These are phyloP conservation scores for Pseudochirops cupreus DNA, from an alignment of 2,797 vertebrate species.

Conservation along the genomic window DNA sequence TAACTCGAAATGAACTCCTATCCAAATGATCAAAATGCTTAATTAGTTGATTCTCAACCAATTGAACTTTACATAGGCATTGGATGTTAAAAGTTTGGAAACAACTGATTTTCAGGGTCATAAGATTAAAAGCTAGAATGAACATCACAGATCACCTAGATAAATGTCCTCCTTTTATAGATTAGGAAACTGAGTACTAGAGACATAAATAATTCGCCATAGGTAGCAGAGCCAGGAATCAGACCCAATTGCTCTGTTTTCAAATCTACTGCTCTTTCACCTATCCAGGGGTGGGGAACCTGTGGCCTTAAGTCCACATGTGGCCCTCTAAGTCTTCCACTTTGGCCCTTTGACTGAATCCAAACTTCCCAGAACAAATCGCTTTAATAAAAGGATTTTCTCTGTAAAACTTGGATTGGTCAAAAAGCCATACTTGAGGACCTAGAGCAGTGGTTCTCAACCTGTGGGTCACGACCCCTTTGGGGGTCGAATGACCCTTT, in stretches of 20 bases:
- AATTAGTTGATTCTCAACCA: neutral
- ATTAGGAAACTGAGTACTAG: neutral
- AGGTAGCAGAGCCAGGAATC: neutral
- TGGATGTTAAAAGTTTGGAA: neutral
- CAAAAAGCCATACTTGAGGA: no score
- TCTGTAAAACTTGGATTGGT: no score
- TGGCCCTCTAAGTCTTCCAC: no score
- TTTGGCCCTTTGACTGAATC: no score
- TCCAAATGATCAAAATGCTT: neutral
- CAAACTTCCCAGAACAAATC: no score
- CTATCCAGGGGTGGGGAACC: neutral
- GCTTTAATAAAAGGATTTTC: no score
- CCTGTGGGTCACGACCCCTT: no score
- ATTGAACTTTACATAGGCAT: neutral
- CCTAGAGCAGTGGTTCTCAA: no score
- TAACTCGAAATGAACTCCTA: neutral
- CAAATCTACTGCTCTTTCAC: neutral
- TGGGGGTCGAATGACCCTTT: no score
- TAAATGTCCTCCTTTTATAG: neutral
- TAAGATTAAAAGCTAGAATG: neutral
- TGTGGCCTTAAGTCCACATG: no score
- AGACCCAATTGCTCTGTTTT: neutral
- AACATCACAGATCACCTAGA: neutral
- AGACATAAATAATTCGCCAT: neutral
- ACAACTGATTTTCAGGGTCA: neutral